These are phyloP conservation scores for Tubulanus polymorphus DNA, from an alignment of 2,888 invertebrate species.

Conservation along the genomic window DNA sequence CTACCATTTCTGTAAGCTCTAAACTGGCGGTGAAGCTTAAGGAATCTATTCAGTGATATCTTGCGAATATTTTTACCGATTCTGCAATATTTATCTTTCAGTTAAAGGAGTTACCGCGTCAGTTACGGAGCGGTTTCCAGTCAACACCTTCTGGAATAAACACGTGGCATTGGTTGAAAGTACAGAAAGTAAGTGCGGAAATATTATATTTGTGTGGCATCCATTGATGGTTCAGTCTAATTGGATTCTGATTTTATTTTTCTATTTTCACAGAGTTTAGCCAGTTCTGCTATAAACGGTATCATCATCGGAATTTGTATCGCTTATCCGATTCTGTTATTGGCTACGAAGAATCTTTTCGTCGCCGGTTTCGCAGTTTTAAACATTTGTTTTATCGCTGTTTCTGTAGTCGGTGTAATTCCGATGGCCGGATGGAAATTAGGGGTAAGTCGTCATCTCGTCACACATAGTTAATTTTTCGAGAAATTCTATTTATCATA, in stretches of 20 bases:
- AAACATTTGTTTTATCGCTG: conserved; percentile 36
- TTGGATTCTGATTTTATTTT: not conserved
- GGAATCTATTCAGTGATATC: too few species aligned
- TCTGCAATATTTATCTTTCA: conserved; percentile 16
- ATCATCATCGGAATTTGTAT: conserved; percentile 25
- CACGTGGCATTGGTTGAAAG: conserved; percentile 38
- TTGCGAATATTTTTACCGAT: too few species aligned
- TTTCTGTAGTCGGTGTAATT: conserved; percentile 25
- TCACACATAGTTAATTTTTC: not conserved
- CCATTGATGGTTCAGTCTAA: not conserved
- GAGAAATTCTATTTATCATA: conserved; percentile 5
- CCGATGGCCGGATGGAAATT: conserved; percentile 29
- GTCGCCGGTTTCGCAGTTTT: conserved; percentile 25
- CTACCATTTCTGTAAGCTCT: conserved; percentile 5
- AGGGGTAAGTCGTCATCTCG: conserved; percentile 22
- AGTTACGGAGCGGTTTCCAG: conserved; percentile 34
- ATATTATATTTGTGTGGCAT: not conserved
- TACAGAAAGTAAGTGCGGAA: conserved; percentile 30
- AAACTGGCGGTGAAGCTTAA: not conserved
- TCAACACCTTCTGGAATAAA: conserved; percentile 21
- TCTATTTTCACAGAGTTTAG: not conserved
- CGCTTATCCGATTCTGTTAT: conserved; percentile 21
- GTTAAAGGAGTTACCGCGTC: conserved; percentile 27
- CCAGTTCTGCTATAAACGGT: conserved; percentile 1
- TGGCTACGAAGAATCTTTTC: conserved; percentile 22